Evolutionary conservation across 2,113 vertebrate genomes (phyloP).

Genomic region (Otis tarda): DNA sequence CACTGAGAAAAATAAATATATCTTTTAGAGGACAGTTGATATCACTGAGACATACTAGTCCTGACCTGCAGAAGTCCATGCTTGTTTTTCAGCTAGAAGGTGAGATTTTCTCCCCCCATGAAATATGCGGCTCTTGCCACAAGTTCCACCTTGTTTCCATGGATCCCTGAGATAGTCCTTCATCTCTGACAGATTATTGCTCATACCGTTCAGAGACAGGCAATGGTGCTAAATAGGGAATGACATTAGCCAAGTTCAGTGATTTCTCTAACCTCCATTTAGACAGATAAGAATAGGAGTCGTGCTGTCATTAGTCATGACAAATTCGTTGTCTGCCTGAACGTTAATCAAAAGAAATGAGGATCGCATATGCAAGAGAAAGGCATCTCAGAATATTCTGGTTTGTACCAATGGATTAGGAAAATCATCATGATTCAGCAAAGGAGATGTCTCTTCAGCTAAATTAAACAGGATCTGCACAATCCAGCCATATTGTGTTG

Average conservation of each 20-base stretch:
- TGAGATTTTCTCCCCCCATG: background rate
- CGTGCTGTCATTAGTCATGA: constrained; percentile 26
- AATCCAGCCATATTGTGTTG: background rate
- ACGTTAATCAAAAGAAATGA: constrained; percentile 29
- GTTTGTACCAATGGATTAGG: background rate
- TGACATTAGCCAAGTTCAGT: constrained; percentile 43
- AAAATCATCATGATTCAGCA: background rate
- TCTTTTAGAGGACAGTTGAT: constrained; percentile 9
- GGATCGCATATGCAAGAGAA: background rate
- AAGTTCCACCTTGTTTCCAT: constrained; percentile 27
- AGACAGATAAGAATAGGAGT: background rate
- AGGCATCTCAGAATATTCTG: background rate
- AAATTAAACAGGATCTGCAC: constrained; percentile 23
- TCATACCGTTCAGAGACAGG: background rate
- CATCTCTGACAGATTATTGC: constrained; percentile 49
- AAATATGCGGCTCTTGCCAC: constrained; percentile 12
- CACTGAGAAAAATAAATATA: background rate
- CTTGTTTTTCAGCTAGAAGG: background rate
- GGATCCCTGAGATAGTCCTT: constrained; percentile 43
- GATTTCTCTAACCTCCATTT: constrained; percentile 20
- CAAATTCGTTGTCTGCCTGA: background rate
- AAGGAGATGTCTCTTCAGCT: constrained; percentile 20
- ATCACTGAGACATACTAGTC: background rate
- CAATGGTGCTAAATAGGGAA: constrained; percentile 39
- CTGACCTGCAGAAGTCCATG: background rate